Evolutionary conservation across 2,113 vertebrate genomes (phyloP), one percentile per base, ranked within the genome.

Genomic region (Porphyrio hochstetteri): DNA sequence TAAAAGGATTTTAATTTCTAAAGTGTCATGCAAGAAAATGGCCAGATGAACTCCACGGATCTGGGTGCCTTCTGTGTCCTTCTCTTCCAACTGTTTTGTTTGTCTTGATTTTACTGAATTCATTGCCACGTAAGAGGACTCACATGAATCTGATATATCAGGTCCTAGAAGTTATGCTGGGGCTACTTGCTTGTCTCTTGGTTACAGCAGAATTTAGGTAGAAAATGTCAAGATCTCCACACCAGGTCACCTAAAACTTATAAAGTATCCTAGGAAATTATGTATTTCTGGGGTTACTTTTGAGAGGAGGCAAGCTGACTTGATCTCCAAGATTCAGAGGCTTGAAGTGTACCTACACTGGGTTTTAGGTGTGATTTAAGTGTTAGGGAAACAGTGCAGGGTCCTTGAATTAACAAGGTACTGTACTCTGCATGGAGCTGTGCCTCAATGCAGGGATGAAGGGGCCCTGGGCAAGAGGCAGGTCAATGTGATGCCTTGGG

Each of bases 401-500:
- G 38, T n/a, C 55, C 55, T 48, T 76, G 44, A 46, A 46, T 46
- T 46, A 46, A 46, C 42, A 44, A 31, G 27, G 48, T 28, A 9
- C 12, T 13, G 15, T 14, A 25, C 16, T 44, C 25, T 71, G 67
- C 27, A 17, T 4, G 20, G 15, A 35, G 17, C 27, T 31, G 31
- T 61, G 25, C 15, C 48, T 40, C n/a, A 14, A 40, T 19, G 40
- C 21, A 42, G 33, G 29, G 56, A 24, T 36, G 63, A 31, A 81
- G 55, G 31, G 64, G 31, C 36, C 13, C 33, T 19, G 3, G 18
- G 33, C 23, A 59, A 52, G 23, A 33, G 17, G 8, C 27, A 69
- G 21, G 21, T 56, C 2, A 2, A 63, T 33, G 40, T 0, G 4
- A 57, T 33, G 42, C 16, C 48, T 83, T 3, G 0, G 50, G 35